These are phyloP conservation scores for Yponomeuta malinellus DNA, from an alignment of 2,888 invertebrate species.

Conservation along the genomic window DNA sequence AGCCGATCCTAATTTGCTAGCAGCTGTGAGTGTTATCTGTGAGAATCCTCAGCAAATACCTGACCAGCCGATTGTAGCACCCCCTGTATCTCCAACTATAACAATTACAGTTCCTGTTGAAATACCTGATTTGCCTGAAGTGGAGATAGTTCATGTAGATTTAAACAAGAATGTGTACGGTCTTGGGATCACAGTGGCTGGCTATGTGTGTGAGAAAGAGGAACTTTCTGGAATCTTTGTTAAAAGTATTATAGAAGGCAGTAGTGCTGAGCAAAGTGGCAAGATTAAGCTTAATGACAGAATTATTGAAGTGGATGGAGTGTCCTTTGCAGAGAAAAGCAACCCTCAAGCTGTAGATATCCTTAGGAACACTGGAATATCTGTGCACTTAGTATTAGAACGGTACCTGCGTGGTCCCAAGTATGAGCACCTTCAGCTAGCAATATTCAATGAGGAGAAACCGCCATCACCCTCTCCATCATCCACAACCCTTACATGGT, in stretches of 20 bases:
- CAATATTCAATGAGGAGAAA: constrained; percentile 79
- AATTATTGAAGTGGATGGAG: constrained; percentile 96
- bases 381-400: constrained; percentile 92
- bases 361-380: constrained; percentile 93
- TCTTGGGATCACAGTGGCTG: constrained; percentile 96
- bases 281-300: constrained; percentile 97
- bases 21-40: constrained; percentile 63
- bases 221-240: constrained; percentile 99
- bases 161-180: constrained; percentile 94
- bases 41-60: constrained; percentile 62
- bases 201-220: constrained; percentile 98
- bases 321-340: constrained; percentile 91
- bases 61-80: constrained; percentile 50
- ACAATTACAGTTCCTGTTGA: constrained; percentile 69
- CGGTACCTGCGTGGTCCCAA: constrained; percentile 95
- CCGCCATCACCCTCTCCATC: constrained; percentile 83
- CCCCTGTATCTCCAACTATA: constrained; percentile 59
- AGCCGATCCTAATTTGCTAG: constrained; percentile 41
- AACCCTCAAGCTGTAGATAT: constrained; percentile 98
- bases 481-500: constrained; percentile 89
- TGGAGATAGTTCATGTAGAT: constrained; percentile 92
- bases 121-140: constrained; percentile 86
- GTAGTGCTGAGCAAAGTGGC: constrained; percentile 94
- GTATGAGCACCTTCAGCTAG: constrained; percentile 93
- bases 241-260: constrained; percentile 97